Evolutionary conservation across 37 sponge, comb jelly and placozoan genomes (phyloP).

Genomic region (Mnemiopsis leidyi): DNA sequence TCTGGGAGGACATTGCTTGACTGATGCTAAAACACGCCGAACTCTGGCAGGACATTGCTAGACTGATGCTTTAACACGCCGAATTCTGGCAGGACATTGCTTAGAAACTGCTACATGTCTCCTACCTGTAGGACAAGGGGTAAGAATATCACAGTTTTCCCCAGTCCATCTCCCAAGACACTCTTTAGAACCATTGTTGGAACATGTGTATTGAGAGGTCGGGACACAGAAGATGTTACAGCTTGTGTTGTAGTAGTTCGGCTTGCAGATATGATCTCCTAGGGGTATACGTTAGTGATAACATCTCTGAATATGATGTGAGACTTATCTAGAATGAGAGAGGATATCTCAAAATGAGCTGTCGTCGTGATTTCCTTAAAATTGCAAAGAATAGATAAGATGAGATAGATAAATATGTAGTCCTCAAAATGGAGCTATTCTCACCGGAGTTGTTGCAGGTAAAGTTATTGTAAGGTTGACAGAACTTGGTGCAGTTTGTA

Average conservation of each 20-base stretch:
- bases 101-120: no score
- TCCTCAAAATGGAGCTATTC: no score
- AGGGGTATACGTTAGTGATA: no score
- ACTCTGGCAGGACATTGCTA: no score
- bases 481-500: neutral
- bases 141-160: neutral
- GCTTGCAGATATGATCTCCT: neutral
- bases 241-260: neutral
- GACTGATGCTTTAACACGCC: no score
- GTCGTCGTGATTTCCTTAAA: no score
- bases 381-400: no score
- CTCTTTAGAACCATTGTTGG: neutral
- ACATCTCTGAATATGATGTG: no score
- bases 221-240: neutral
- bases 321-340: neutral
- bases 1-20: no score
- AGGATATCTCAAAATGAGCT: no score
- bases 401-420: neutral
- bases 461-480: neutral
- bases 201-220: neutral
- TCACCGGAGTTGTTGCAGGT: neutral
- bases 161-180: neutral
- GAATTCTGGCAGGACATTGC: no score
- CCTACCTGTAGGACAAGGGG: neutral
- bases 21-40: no score